Base-by-base conservation (phyloP, 1,140 invertebrate genomes). In the Drosophila funebris region DNA sequence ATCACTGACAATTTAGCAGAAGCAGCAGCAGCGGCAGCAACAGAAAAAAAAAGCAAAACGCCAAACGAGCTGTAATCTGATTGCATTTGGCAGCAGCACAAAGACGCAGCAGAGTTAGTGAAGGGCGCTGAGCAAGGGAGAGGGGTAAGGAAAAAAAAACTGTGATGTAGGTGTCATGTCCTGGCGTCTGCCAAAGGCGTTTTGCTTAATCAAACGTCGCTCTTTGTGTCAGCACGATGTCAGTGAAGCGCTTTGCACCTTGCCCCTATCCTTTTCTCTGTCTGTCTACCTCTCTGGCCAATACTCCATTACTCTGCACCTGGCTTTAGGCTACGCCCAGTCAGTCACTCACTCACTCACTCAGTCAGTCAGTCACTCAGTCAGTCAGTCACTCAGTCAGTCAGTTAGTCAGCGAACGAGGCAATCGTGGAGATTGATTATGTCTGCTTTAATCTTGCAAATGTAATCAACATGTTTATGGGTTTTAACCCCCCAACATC, bases 11-110 rank as follows among this genome's bases (percentile, higher is more conserved):
- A 85, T 85, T 76, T 74, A 77, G 73, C 66, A 74, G 61, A 20
- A 63, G 53, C 13, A 37, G 33, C 36, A 56, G 31, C 22, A 67
- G 39, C n/a, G 57, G 14, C 13, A 37, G 22, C 16, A 58, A 22
- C 27, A 58, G 39, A 22, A 1, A 18, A 37, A 37, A 36, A 62
- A 33, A 54, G 8, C 7, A 60, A 36, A 63, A 63, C 33, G 63
- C 29, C 72, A 73, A 85, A 77, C 81, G 66, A 84, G 66, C 61
- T 85, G 73, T 80, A 84, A 85, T 84, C 81, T 85, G 76, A 84
- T 85, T 84, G 81, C 77, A 79, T 81, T 76, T 79, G 76, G 73
- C 81, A 85, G 68, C 77, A 50, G 61, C 76, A 68, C 81, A 77
- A 80, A 85, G 76, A 24, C 50, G 13, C 9, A 22, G 43, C 7